Evolutionary conservation across 2,797 vertebrate genomes (phyloP).

Genomic region (Ispidina picta): DNA sequence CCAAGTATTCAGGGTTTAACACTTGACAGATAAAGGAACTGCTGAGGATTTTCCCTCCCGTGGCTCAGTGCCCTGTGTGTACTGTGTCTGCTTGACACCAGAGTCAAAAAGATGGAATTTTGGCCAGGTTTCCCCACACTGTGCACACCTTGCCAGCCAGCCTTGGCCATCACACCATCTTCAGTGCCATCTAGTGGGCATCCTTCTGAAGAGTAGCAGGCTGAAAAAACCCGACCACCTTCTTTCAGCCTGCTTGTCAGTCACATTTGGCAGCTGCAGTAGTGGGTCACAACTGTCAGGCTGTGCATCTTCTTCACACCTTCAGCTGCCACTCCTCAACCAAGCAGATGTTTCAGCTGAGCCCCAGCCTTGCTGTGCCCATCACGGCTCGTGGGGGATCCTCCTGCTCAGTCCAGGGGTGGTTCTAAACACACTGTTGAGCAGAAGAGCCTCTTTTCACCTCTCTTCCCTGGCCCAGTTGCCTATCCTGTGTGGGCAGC

Average conservation of each 20-base stretch:
- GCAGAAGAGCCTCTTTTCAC: neutral
- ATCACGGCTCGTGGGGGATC: too few species aligned
- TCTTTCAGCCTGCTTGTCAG: neutral
- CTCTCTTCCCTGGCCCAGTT: neutral
- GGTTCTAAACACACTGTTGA: neutral
- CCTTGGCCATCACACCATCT: neutral
- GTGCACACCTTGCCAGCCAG: neutral
- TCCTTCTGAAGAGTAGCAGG: accelerated
- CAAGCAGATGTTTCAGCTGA: neutral
- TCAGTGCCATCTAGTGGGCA: constrained; percentile 58
- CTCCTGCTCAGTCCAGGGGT: neutral
- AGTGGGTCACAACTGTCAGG: neutral
- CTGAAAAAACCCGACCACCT: accelerated
- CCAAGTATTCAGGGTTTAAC: neutral
- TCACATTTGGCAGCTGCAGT: neutral
- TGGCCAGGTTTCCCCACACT: neutral
- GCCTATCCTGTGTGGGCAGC: neutral
- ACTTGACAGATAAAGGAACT: neutral
- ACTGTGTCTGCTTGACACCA: neutral
- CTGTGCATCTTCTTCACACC: neutral
- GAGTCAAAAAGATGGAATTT: neutral
- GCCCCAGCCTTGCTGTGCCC: neutral
- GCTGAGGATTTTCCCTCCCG: neutral
- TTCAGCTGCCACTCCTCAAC: neutral
- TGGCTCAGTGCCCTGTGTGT: neutral